Conservation (phyloP, 2,888 invertebrate species). For the Omphaloscelis lunosa region DNA sequence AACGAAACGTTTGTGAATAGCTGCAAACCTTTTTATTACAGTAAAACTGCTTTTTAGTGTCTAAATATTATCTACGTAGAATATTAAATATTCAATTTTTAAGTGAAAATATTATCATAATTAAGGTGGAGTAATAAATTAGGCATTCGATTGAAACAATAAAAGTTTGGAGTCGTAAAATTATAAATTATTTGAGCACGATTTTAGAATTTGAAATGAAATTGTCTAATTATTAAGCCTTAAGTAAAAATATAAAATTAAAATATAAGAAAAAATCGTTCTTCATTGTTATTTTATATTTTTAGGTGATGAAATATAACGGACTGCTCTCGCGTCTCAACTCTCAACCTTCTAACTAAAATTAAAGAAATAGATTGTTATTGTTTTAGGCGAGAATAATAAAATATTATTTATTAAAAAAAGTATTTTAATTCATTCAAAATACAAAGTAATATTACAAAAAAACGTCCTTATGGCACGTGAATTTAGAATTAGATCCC, state of each 20-base stretch:
- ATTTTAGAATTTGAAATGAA: constrained; percentile 13
- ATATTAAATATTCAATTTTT: constrained; percentile 4
- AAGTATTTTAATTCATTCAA: constrained; percentile 60
- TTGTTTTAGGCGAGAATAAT: neutral
- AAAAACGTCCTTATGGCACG: constrained; percentile 84
- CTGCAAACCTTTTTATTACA: constrained; percentile 33
- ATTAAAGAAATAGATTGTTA: neutral
- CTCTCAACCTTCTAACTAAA: neutral
- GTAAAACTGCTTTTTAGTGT: constrained; percentile 5
- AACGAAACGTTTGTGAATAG: constrained; percentile 30
- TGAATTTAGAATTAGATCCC: constrained; percentile 77
- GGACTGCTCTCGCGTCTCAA: neutral
- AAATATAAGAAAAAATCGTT: neutral
- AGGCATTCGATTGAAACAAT: neutral
- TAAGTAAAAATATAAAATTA: neutral
- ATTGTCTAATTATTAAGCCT: neutral
- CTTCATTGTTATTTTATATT: neutral
- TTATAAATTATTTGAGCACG: neutral
- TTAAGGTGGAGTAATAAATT: constrained; percentile 21
- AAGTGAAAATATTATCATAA: constrained; percentile 3
- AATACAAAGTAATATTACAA: constrained; percentile 74
- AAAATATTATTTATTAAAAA: constrained; percentile 30
- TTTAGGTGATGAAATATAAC: neutral
- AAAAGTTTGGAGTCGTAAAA: constrained; percentile 20
- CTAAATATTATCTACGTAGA: neutral